These are phyloP conservation scores for Platyrinchus mystaceus DNA, from an alignment of 2,797 vertebrate genomes.

Conservation along the genomic window DNA sequence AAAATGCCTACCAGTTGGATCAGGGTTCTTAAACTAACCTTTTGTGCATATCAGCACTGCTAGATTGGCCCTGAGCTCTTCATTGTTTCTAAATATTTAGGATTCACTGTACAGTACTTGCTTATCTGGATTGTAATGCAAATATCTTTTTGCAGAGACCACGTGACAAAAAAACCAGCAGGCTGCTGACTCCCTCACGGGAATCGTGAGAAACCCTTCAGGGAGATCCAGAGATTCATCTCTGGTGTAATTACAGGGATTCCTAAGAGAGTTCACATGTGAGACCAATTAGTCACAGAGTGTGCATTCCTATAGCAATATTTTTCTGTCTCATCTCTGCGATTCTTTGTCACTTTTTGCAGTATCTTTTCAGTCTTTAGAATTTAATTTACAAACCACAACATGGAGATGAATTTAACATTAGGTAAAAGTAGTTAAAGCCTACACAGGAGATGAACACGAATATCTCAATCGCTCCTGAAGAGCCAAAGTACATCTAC, in stretches of 20 bases:
- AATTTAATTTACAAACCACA: neutral
- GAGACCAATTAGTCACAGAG: conserved; percentile 4
- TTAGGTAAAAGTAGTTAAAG: neutral
- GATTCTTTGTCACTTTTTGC: neutral
- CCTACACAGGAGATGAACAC: neutral
- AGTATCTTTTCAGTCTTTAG: neutral
- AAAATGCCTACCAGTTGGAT: neutral
- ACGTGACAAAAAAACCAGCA: neutral
- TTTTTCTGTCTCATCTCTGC: neutral
- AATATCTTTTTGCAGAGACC: neutral
- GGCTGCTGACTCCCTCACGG: neutral
- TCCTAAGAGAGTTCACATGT: neutral
- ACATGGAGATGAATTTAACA: neutral
- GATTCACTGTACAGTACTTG: neutral
- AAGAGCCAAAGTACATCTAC: neutral
- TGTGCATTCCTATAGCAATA: neutral
- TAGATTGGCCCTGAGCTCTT: neutral
- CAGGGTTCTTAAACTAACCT: neutral
- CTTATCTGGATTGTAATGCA: neutral
- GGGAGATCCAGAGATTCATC: neutral
- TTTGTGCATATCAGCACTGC: neutral
- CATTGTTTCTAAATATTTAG: neutral
- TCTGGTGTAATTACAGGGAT: neutral
- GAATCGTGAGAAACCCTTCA: neutral
- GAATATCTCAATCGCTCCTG: neutral